A percentile compares a stretch with the other conserved stretches of the same genome.
Evolutionary conservation across 2,888 invertebrate genomes (phyloP).

Genomic region (Siphonodentalium dalli): DNA sequence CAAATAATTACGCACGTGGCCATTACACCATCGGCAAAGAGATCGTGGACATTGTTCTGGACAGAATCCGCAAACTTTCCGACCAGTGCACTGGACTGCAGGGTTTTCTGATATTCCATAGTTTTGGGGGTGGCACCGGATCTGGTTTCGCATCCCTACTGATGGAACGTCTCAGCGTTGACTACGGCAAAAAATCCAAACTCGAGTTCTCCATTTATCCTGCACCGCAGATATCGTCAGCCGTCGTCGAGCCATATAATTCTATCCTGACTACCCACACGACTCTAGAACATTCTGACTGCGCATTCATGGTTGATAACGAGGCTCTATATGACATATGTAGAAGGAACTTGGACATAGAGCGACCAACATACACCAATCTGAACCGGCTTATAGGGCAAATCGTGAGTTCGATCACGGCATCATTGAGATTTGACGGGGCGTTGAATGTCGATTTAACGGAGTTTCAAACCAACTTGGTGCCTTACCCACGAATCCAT

Average conservation of each 20-base stretch:
- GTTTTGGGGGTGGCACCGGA: no score
- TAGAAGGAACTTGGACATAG: conserved; percentile 79
- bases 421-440: conserved; percentile 68
- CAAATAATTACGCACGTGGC: no score
- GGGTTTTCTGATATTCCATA: no score
- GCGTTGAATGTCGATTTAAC: conserved; percentile 69
- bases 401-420: conserved; percentile 70
- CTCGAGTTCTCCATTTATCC: conserved; percentile 82
- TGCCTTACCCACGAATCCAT: conserved; percentile 73
- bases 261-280: conserved; percentile 95
- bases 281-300: conserved; percentile 83
- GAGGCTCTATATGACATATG: conserved; percentile 91
- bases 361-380: conserved; percentile 85
- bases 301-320: conserved; percentile 95
- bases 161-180: conserved; percentile 84
- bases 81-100: no score
- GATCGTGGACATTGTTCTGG: no score
- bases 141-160: conserved; percentile 84
- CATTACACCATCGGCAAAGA: no score
- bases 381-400: conserved; percentile 93
- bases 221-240: conserved; percentile 82
- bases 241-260: conserved; percentile 96
- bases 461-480: conserved; percentile 68
- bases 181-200: conserved; percentile 72
- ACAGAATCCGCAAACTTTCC: no score